Evolutionary conservation across 1,140 invertebrate species (phyloP).

Genomic region (Aphidius gifuensis): DNA sequence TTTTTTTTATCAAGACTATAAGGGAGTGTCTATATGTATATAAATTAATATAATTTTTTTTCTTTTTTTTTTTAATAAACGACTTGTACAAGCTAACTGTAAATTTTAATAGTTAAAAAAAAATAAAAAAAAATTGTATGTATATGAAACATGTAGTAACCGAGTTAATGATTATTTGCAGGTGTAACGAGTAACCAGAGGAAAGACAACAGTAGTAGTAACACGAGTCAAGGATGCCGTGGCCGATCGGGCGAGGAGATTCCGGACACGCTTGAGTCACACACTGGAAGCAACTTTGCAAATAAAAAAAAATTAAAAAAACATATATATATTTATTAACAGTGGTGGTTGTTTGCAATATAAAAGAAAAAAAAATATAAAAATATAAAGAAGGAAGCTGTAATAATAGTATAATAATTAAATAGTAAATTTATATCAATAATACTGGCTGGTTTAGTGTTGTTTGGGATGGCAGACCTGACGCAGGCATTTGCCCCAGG

Average conservation of each 20-base stretch:
- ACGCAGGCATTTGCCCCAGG: constrained; percentile 67
- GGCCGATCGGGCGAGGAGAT: constrained; percentile 29
- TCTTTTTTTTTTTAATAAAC: too few relatives aligned
- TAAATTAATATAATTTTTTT: too few relatives aligned
- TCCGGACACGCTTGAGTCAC: constrained; percentile 26
- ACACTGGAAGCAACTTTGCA: neutral
- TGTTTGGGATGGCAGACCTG: constrained; percentile 58
- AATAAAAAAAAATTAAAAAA: too few relatives aligned
- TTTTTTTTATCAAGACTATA: too few relatives aligned
- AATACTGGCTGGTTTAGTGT: too few relatives aligned
- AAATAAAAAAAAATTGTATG: neutral
- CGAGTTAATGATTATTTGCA: constrained; percentile 21
- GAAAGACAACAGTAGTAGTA: constrained; percentile 8
- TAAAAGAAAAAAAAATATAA: neutral
- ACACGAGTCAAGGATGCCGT: constrained; percentile 34
- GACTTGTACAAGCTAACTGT: too few relatives aligned
- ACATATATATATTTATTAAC: too few relatives aligned
- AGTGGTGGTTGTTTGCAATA: too few relatives aligned
- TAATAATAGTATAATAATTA: too few relatives aligned
- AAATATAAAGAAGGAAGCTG: neutral
- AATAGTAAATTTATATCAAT: neutral
- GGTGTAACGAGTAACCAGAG: constrained; percentile 20
- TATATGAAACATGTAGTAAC: neutral
- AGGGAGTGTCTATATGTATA: too few relatives aligned
- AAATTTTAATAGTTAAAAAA: too few relatives aligned